Conservation (phyloP, 1,140 invertebrate genomes). For the Drosophila parabipectinata region DNA sequence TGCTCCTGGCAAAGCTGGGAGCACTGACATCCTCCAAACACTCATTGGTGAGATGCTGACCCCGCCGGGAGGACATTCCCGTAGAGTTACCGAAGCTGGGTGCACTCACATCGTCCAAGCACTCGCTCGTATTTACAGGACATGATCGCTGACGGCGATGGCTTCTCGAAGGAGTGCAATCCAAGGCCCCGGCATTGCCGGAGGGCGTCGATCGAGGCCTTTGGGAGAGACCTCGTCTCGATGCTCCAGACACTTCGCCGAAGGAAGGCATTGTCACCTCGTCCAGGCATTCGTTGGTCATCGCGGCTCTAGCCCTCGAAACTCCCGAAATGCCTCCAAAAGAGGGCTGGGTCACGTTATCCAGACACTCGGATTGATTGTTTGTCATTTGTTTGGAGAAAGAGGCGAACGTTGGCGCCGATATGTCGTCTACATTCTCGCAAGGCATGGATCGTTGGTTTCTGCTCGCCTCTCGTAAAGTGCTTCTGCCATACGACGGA, state of each 20-base stretch:
- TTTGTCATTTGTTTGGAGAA: background rate
- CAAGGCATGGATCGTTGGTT: background rate
- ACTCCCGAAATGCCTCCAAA: background rate
- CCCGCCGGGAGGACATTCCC: background rate
- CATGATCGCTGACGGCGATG: background rate
- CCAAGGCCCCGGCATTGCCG: background rate
- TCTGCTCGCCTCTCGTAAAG: background rate
- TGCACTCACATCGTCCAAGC: constrained; percentile 39
- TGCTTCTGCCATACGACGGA: constrained; percentile 4
- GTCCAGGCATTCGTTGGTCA: constrained; percentile 26
- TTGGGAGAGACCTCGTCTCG: too few species aligned
- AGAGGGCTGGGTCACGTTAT: constrained; percentile 18
- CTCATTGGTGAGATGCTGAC: background rate
- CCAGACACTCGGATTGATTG: background rate
- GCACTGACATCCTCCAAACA: too few species aligned
- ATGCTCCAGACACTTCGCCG: background rate
- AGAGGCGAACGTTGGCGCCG: background rate
- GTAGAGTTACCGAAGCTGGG: constrained; percentile 10
- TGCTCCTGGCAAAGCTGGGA: too few species aligned
- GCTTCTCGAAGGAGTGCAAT: background rate
- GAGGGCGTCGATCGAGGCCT: background rate
- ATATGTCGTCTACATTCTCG: background rate
- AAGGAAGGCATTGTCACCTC: constrained; percentile 32
- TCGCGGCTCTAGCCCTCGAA: background rate
- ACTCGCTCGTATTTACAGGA: constrained; percentile 3